Percentiles rank a stretch among this genome's conserved stretches.
Conservation (phyloP, 2,113 vertebrate genomes). For the Oreochromis tanganicae region DNA sequence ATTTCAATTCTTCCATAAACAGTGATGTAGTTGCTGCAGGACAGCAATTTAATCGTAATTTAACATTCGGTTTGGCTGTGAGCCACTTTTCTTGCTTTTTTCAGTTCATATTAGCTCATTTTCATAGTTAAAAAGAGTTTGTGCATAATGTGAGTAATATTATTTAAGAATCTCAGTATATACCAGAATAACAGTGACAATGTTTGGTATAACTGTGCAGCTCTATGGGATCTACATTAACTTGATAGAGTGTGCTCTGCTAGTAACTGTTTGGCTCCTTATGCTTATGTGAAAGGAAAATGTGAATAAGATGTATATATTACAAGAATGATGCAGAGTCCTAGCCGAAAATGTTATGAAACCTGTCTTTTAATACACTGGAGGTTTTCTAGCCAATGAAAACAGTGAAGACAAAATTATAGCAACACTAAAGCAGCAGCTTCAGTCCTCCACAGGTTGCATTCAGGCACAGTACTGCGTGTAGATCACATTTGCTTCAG, state of each 20-base stretch:
- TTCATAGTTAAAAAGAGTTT: not conserved
- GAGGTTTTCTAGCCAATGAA: not conserved
- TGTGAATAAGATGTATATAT: not conserved
- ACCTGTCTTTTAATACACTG: not conserved
- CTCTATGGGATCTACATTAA: no score
- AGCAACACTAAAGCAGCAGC: not conserved
- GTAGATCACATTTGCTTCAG: not conserved
- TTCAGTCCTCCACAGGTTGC: not conserved
- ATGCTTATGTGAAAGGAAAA: no score
- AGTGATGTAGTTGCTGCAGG: not conserved
- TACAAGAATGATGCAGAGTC: not conserved
- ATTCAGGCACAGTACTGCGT: not conserved
- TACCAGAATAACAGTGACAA: not conserved
- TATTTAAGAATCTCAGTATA: not conserved
- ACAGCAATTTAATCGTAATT: not conserved
- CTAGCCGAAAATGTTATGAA: not conserved
- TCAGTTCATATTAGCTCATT: no score
- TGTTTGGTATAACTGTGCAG: not conserved
- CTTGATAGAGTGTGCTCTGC: no score
- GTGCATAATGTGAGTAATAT: no score
- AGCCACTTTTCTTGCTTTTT: no score
- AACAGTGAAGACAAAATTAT: not conserved
- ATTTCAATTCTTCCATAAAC: not conserved
- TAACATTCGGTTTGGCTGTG: not conserved
- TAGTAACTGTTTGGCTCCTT: not conserved